phyloP scores from a whole-genome alignment of 2,797 vertebrate species.

The Rousettus madagascariensis region DNA sequence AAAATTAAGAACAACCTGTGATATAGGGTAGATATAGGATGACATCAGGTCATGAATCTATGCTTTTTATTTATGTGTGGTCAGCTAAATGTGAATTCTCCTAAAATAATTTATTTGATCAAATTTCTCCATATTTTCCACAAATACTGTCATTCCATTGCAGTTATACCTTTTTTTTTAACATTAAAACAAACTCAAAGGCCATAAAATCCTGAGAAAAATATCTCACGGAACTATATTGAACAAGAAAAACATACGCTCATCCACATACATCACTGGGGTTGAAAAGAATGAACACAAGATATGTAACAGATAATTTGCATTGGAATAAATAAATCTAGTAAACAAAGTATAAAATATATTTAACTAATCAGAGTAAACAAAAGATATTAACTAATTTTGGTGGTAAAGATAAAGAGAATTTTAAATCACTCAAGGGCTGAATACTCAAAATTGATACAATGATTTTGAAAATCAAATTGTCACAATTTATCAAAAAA shows the following conservation, averaged over 20 bases:
- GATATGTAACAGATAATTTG: not conserved
- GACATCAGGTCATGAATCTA: not conserved
- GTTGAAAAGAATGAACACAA: not conserved
- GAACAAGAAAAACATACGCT: not conserved
- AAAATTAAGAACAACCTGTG: not conserved
- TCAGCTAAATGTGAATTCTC: not conserved
- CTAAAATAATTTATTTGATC: constrained; percentile 42
- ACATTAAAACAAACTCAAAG: not conserved
- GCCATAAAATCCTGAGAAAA: not conserved
- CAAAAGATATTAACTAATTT: not conserved
- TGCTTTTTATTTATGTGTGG: not conserved
- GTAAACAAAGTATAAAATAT: not conserved
- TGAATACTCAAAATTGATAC: not conserved
- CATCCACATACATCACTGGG: not conserved
- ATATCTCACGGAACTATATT: not conserved
- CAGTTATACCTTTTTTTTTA: not conserved
- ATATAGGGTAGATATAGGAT: not conserved
- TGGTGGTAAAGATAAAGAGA: not conserved
- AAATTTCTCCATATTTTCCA: not conserved
- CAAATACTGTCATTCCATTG: not conserved
- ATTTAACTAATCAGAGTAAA: not conserved
- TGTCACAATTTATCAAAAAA: not conserved
- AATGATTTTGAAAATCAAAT: not conserved
- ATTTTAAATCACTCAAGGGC: not conserved
- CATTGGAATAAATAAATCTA: not conserved